Evolutionary conservation across 2,888 invertebrate genomes (phyloP), one percentile per base, ranked within the genome.

Genomic region (Erannis defoliaria): DNA sequence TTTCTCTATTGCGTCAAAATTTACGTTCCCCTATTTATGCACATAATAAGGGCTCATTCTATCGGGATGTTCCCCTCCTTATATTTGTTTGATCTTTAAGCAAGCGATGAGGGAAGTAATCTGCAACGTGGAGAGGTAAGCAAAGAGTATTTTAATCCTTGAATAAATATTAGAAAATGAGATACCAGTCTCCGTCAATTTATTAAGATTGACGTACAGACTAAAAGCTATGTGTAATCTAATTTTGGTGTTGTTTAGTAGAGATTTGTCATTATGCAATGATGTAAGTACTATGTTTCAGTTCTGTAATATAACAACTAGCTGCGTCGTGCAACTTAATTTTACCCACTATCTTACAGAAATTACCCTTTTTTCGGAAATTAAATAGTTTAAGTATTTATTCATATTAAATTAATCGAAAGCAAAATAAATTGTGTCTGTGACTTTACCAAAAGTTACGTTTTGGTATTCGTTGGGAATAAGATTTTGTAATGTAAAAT

Each of bases 1-100:
- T 19, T 61, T 55, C 55, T 45, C 6, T 38, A 10, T 38, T 37
- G 50, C 43, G 45, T 23, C 55, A 40, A 16, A 40, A 31, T 51
- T 10, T 12, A 21, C 26, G 42, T 61, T 74, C 82, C 85, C 83
- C 78, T 81, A 73, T 82, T 82, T 82, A 84, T 84, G 84, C 81
- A 85, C 81, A 86, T 86, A 87, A 86, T 84, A 85, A 84, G 80
- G 80, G 82, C 81, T 82, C 78, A 79, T 86, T 86, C 80, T 77
- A 75, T 74, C 72, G 73, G 76, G 70, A 76, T 75, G 78, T 68
- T 78, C 86, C 89, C 90, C 89, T 85, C 78, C 78, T 83, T 81
- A 81, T 85, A 81, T 89, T 89, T 90, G 90, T 93, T 93, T 93
- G 91, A 93, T 92, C 89, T 91, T 82, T 78, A 73, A 78, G 79